Evolutionary conservation across 2,113 vertebrate genomes (phyloP).

Genomic region (Xenotilapia flavipinnis): DNA sequence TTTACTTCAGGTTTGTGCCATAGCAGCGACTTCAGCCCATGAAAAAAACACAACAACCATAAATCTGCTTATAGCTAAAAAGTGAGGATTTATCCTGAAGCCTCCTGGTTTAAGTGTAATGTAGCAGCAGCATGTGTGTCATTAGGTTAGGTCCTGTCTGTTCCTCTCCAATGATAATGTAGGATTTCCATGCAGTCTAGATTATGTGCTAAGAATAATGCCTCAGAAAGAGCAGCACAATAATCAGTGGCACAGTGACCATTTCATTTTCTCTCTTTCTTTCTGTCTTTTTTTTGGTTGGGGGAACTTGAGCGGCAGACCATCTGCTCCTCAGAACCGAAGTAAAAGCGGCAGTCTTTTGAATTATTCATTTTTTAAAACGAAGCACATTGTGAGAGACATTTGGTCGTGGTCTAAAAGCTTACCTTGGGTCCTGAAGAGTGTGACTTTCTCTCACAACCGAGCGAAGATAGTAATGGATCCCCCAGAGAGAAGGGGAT

Average conservation of each 20-base stretch:
- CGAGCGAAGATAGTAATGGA: conserved; percentile 45
- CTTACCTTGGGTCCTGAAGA: conserved; percentile 37
- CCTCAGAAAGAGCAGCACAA: conserved; percentile 16
- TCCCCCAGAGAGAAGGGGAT: conserved; percentile 29
- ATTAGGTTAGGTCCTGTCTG: conserved; percentile 40
- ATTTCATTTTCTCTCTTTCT: conserved; percentile 32
- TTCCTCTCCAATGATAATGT: conserved; percentile 26
- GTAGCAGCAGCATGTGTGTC: conserved; percentile 36
- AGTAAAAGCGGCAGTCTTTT: conserved; percentile 55
- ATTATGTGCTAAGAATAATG: conserved; percentile 55
- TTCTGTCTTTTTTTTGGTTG: background rate
- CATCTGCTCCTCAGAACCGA: conserved; percentile 48
- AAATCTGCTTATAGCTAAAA: conserved; percentile 62
- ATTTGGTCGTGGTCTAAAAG: conserved; percentile 61
- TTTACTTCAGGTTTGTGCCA: conserved; percentile 41
- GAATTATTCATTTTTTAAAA: conserved; percentile 65
- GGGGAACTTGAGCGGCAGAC: background rate
- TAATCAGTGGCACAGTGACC: conserved; percentile 55
- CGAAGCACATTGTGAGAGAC: conserved; percentile 45
- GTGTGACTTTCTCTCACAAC: conserved; percentile 13
- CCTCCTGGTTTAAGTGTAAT: conserved; percentile 41
- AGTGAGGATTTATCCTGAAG: conserved; percentile 43
- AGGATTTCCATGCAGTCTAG: conserved; percentile 42
- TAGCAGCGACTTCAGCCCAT: conserved; percentile 6
- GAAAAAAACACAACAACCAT: conserved; percentile 14